Evolutionary conservation across 2,888 invertebrate genomes (phyloP), one percentile per base, ranked within the genome.

Genomic region (Volucella zonaria): DNA sequence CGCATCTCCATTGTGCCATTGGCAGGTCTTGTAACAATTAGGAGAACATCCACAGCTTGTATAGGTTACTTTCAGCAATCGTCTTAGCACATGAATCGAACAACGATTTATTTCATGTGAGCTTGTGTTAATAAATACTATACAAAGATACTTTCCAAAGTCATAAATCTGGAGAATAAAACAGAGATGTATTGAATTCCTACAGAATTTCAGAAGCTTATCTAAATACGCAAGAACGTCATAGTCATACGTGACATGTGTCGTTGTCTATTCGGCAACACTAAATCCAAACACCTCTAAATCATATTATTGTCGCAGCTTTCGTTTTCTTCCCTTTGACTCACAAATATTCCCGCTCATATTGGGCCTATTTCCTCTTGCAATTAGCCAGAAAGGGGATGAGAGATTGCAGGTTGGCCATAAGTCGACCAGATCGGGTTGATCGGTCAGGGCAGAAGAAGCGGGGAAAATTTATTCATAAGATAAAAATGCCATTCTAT

Each of bases 321-420:
- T 42, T 66, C 47, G 47, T 66, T 45, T 18, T 18, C 61, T 31
- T 47, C 45, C 42, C 45, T 43, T 77, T 76, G 70, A 66, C 51
- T 70, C 42, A 47, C 66, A 71, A 64, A 66, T 79, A 59, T 54
- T 51, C 70, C 45, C 64, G 59, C 75, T 58, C 70, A 43, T 54
- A 71, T 76, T 71, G 76, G 67, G 71, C 81, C 67, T 76, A 81
- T 85, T 85, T 85, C 85, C 85, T 85, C 66, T 80, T 80, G 81
- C 75, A 85, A 85, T 85, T 85, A 85, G 76, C 79, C 51, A 40
- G 38, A 15, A 51, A 31, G 14, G 31, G 23, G 59, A 58, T 12
- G 45, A 31, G 51, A 8, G 31, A 51, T 42, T 10, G 49, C 38
- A 51, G 42, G 9, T 51, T 40, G 11, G 15, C 15, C 10, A 11